Evolutionary conservation across 37 sponge, comb jelly and placozoan species (phyloP), one percentile per base, ranked within the genome.

Genomic region (Cliona cf. orientalis): DNA sequence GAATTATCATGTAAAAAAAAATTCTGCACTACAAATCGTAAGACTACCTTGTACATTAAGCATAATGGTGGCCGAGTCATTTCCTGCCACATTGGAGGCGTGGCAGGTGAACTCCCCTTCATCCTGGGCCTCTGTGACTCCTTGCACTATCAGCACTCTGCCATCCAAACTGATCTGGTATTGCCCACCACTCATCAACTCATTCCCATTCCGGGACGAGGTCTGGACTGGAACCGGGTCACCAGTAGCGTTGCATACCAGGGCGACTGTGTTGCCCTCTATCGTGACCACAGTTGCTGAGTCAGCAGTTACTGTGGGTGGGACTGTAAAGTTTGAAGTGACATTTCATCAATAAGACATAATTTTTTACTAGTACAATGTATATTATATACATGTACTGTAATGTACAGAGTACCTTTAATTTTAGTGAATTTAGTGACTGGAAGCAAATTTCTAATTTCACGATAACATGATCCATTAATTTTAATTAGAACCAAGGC

Each of bases 241-340:
- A 32, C 91, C 91, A 33, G 78, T 71, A 6, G 73, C 91, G 23
- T 41, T 46, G 53, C 91, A 91, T 6, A 46, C 25, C 61, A 91
- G 35, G 17, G 61, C 44, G 43, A 66, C 74, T 36, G 69, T 38
- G 29, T 33, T 66, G 2, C 92, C 92, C 57, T 42, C 42, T 3
- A 56, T 41, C 5, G 55, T 58, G 31, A 21, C 74, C 41, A 69
- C 57, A 34, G 14, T 29, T 5, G 69, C 36, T n/a, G 56, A 45
- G 9, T 36, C 45, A 71, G 78, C 72, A 35, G 65, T 40, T 49
- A 77, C 46, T 29, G 44, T 45, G 29, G 89, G 83, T 35, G 78
- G 44, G 4, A 58, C 87, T 76, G 64, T 2, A 57, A 31, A 38
- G 11, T 31, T 6, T 35, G 36, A 32, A 67, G 19, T 49, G 17